Percentiles rank a stretch among this genome's conserved stretches.
These are phyloP conservation scores for Alethe diademata DNA, from an alignment of 2,113 vertebrate genomes.

Conservation along the genomic window DNA sequence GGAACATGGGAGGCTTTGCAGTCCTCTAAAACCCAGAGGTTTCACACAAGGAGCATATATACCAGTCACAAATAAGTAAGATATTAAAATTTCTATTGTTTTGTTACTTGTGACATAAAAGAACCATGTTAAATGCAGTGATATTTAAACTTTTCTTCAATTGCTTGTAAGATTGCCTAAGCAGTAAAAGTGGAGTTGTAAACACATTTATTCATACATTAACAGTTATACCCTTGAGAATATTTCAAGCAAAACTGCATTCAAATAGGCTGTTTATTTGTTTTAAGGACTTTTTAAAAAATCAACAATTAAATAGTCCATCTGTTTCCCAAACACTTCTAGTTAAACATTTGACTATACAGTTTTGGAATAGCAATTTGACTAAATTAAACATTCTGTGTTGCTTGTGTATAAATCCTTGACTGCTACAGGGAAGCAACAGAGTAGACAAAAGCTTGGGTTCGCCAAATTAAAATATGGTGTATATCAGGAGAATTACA, in stretches of 20 bases:
- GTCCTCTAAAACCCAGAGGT: not conserved
- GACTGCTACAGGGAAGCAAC: slow-evolving; percentile 2
- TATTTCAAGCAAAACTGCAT: slow-evolving; percentile 51
- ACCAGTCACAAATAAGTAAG: not conserved
- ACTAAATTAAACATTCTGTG: slow-evolving; percentile 40
- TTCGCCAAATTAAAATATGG: not conserved
- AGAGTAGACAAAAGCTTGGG: not conserved
- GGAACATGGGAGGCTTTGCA: not conserved
- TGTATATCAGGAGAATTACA: not conserved
- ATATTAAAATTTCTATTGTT: not conserved
- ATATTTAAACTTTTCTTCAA: slow-evolving; percentile 34
- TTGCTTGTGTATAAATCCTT: slow-evolving; percentile 1
- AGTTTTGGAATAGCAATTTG: slow-evolving; percentile 35
- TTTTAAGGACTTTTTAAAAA: slow-evolving; percentile 24
- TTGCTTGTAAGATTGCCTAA: slow-evolving; percentile 12
- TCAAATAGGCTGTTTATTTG: slow-evolving; percentile 53
- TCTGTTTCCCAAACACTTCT: slow-evolving; percentile 44
- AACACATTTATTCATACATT: slow-evolving; percentile 41
- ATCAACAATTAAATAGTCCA: slow-evolving; percentile 49
- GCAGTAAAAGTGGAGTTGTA: slow-evolving; percentile 31
- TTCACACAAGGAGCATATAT: not conserved
- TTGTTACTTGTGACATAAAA: not conserved
- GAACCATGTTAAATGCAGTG: not conserved
- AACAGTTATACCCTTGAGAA: slow-evolving; percentile 37
- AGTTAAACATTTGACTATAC: slow-evolving; percentile 47